Base-by-base conservation (phyloP, 2,888 invertebrate species). In the Imbricaverruca yamaguchii region DNA sequence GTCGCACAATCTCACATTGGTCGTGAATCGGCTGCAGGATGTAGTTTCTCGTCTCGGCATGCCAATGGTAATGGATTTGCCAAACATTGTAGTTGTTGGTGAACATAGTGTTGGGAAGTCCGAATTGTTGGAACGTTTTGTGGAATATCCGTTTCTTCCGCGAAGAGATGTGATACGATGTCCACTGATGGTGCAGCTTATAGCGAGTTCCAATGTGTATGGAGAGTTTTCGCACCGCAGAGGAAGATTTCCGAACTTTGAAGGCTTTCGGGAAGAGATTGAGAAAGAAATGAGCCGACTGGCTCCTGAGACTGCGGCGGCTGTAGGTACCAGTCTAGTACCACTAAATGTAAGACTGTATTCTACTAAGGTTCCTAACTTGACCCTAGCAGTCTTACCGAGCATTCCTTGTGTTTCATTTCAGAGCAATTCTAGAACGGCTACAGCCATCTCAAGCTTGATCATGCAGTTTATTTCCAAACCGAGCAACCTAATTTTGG, bases 1-100 rank as follows among this genome's bases (percentile, higher is more conserved):
- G 39, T 39, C 39, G 39, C 39, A 39, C 39, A 39, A 39, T 39
- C 39, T 39, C 39, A 4, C 39, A 39, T 39, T 39, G 39, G 39
- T 39, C 39, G 39, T 39, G 39, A 39, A 39, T 4, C 39, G 39
- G 39, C 39, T 39, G 39, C 39, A 39, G 39, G 39, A 39, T 39
- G 39, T 39, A 39, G 39, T 39, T 39, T 4, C 39, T 39, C 39
- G 39, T 39, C 39, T 39, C 39, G 39, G 39, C 39, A 39, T 39
- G 39, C 39, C 39, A 39, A 39, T 39, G 39, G 39, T 4, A 39
- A 39, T 99, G 88, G 99, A 99, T 91, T 91, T 99, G 88, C 99
- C 99, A 86, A 99, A 99, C 91, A 99, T 99, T 89, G 99, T 98
- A 85, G 99, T 99, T 86, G 98, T 99, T 89, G 99, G 99, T 90